Base-by-base conservation (phyloP, 2,113 vertebrate species). In the Phaethon lepturus region DNA sequence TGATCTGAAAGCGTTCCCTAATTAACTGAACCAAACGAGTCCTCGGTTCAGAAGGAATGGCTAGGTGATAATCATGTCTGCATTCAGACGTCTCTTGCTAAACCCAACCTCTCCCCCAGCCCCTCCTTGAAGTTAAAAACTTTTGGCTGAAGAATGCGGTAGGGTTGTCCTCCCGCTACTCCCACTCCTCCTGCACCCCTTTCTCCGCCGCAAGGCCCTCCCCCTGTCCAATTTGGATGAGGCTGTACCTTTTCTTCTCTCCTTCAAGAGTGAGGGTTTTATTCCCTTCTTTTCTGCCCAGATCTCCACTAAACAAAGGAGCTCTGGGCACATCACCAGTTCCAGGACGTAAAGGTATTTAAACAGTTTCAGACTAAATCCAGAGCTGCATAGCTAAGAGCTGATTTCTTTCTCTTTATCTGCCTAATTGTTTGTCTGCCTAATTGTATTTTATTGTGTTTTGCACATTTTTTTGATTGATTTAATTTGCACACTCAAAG, bases 241-340 rank as follows among this genome's bases (percentile, higher is more conserved):
- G 98, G 98, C 98, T 98, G 96, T 93, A 98, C 98, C 98, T 98
- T 98, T 98, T 98, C 89, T 97, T 47, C 97, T 74, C 98, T 98
- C 97, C 98, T 98, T 98, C 98, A 97, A 95, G 98, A 97, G 97
- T 95, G 58, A 97, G 96, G 95, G 97, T 94, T 97, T 98, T 98
- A 98, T 98, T 98, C 98, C 98, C 98, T 98, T 96, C 98, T 96
- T 93, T 88, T 73, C 97, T 97, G 93, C 97, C 95, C 96, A 92
- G 79, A 90, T 82, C 97, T 94, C 97, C 93, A 77, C 97, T 58
- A 75, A 98, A 97, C 97, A 98, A 98, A 98, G 96, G 95, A 97
- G 97, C 98, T 97, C 96, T 91, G 98, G 98, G 97, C 98, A 97
- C 97, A 95, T 97, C 98, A 88, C 75, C 95, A 94, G 71, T 75